These are phyloP conservation scores for Chloroceryle inda DNA, from an alignment of 2,797 vertebrate species.

Conservation along the genomic window DNA sequence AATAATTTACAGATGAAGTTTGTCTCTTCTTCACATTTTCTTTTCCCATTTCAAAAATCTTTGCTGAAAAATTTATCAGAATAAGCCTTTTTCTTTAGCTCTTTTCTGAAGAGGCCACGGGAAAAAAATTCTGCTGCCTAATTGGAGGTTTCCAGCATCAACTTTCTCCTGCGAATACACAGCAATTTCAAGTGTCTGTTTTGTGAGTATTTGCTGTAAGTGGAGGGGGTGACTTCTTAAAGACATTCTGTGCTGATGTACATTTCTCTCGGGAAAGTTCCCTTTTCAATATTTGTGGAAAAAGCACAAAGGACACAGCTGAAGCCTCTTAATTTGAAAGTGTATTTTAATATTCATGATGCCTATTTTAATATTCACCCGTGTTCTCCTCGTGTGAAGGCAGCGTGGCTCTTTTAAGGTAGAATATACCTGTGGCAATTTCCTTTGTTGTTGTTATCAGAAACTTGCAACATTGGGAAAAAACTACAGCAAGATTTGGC, in stretches of 20 bases:
- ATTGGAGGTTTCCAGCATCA: slow-evolving; percentile 18
- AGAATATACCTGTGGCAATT: background rate
- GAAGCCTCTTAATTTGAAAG: slow-evolving; percentile 41
- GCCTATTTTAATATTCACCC: slow-evolving; percentile 10
- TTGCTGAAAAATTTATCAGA: slow-evolving; percentile 47
- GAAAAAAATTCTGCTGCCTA: slow-evolving; percentile 12
- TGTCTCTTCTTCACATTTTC: slow-evolving; percentile 13
- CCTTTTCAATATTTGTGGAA: slow-evolving; percentile 35
- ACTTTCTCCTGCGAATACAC: background rate
- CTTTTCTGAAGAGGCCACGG: background rate
- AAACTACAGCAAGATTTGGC: background rate
- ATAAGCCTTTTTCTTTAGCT: background rate
- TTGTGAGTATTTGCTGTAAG: background rate
- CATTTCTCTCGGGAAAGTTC: background rate
- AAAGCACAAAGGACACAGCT: slow-evolving; percentile 3
- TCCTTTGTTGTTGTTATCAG: background rate
- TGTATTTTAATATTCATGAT: background rate
- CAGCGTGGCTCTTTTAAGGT: background rate
- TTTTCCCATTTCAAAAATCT: slow-evolving; percentile 7
- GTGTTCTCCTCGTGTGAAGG: background rate
- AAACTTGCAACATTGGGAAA: background rate
- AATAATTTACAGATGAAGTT: background rate
- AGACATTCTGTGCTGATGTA: background rate
- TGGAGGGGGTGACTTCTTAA: background rate
- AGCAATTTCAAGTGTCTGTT: background rate